A percentile compares a stretch with the other conserved stretches of the same genome.
phyloP scores from a whole-genome alignment of 2,113 vertebrate genomes.

The Gallinago media region DNA sequence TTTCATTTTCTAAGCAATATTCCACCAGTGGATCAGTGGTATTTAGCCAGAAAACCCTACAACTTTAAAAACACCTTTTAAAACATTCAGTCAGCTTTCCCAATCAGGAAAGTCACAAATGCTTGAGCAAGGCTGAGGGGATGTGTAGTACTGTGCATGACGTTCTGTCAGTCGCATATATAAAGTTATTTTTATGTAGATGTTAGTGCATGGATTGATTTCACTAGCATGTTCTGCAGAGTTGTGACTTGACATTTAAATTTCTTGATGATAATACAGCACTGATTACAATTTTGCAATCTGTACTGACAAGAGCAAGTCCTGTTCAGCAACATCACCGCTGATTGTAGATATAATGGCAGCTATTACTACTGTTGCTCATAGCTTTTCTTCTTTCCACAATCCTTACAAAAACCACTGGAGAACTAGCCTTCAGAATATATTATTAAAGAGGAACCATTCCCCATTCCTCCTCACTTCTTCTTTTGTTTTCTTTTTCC shows the following conservation, averaged over 20 bases:
- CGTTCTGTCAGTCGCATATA: not conserved
- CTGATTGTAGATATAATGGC: not conserved
- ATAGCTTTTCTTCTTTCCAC: not conserved
- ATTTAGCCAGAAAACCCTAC: not conserved
- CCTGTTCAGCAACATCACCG: not conserved
- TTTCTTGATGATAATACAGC: not conserved
- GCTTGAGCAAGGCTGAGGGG: not conserved
- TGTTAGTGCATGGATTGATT: not conserved
- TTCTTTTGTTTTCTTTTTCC: constrained; percentile 66
- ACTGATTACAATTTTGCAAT: not conserved
- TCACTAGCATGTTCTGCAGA: not conserved
- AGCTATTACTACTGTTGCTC: not conserved
- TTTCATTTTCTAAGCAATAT: not conserved
- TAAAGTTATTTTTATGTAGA: not conserved
- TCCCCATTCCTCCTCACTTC: constrained; percentile 52
- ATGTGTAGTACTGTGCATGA: not conserved
- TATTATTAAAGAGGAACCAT: constrained; percentile 7
- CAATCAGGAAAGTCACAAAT: not conserved
- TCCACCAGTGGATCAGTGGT: not conserved
- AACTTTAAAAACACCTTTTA: not conserved
- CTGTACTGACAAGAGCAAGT: not conserved
- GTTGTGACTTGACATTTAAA: not conserved
- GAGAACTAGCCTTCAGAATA: constrained; percentile 10
- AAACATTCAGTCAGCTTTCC: not conserved
- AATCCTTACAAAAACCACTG: not conserved